These are phyloP conservation scores for Macrochelys suwanniensis DNA, from an alignment of 2,797 vertebrate species.

Conservation along the genomic window DNA sequence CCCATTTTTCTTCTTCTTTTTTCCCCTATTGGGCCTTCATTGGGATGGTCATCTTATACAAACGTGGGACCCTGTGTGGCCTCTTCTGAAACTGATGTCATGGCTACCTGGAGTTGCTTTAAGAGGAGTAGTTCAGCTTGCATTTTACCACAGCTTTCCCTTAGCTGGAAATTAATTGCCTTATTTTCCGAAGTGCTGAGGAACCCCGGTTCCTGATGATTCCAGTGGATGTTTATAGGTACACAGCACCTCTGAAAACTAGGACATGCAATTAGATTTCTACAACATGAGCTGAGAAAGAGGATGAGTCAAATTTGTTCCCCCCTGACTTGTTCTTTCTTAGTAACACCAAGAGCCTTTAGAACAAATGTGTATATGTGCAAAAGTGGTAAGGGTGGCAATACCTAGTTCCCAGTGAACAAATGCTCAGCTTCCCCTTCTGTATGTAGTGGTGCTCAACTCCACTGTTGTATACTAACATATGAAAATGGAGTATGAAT, in stretches of 20 bases:
- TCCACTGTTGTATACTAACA: background rate
- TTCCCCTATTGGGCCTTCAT: background rate
- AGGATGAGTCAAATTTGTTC: background rate
- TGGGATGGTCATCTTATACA: background rate
- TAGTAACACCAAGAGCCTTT: background rate
- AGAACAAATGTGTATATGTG: background rate
- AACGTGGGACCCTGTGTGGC: background rate
- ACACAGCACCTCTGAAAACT: background rate
- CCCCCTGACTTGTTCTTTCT: background rate
- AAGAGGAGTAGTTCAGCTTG: background rate
- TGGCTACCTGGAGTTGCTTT: background rate
- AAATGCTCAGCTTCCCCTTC: background rate
- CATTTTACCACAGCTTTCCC: background rate
- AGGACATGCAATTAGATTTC: accelerated
- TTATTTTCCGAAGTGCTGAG: background rate
- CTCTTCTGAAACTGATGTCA: background rate
- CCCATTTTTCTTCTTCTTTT: background rate
- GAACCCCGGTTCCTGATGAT: background rate
- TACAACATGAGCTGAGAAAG: background rate
- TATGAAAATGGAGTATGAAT: background rate
- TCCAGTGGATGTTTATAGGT: background rate
- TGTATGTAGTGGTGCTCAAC: background rate
- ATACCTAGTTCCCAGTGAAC: background rate
- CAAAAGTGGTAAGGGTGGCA: background rate
- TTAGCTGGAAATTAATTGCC: background rate